Evolutionary conservation across 2,797 vertebrate species (phyloP).

Genomic region (Lepus oiostolus): DNA sequence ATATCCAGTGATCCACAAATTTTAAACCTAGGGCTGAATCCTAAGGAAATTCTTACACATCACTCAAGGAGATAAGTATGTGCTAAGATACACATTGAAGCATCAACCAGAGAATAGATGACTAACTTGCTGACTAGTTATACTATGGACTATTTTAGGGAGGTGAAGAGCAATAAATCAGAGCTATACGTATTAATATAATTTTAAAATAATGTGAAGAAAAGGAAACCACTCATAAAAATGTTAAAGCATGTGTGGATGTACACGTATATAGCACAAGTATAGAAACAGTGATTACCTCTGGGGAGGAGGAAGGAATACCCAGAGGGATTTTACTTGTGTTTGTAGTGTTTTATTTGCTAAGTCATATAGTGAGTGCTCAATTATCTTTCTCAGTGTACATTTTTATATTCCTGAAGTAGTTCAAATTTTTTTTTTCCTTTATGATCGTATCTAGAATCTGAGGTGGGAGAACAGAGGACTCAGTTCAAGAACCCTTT

Average conservation of each 20-base stretch:
- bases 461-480: constrained; percentile 30
- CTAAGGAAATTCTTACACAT: constrained; percentile 23
- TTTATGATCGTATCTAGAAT: constrained; percentile 18
- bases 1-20: neutral
- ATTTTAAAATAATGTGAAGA: constrained; percentile 49
- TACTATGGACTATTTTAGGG: neutral
- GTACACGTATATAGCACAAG: constrained; percentile 26
- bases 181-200: neutral
- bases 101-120: constrained; percentile 32
- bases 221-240: constrained; percentile 12
- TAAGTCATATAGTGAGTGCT: neutral
- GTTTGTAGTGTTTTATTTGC: constrained; percentile 11
- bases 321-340: neutral
- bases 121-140: neutral
- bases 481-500: neutral
- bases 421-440: neutral
- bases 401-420: neutral
- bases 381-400: neutral
- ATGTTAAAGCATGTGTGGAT: neutral
- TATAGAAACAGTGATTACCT: neutral
- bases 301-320: neutral
- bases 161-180: neutral
- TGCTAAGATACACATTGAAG: neutral
- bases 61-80: constrained; percentile 8
- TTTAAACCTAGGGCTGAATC: neutral